phyloP scores from a whole-genome alignment of 2,797 vertebrate genomes.

The Neoniphon sammara region DNA sequence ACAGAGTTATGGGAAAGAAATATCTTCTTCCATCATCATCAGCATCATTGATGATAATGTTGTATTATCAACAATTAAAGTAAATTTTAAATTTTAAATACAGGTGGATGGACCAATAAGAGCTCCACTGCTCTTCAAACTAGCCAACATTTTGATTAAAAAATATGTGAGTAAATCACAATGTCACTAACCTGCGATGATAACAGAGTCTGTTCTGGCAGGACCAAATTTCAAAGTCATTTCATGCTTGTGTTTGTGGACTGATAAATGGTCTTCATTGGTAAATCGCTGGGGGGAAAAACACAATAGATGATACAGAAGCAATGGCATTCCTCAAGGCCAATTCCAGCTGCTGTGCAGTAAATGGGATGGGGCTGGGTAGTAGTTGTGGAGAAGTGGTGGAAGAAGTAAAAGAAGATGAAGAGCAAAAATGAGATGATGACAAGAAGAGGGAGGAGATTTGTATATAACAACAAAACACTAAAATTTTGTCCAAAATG shows the following conservation, averaged over 20 bases:
- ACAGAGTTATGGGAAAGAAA: neutral
- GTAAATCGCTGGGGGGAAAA: constrained; percentile 91
- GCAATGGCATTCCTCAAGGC: neutral
- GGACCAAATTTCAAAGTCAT: constrained; percentile 99
- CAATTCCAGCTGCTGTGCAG: neutral
- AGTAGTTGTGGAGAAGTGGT: too few relatives aligned
- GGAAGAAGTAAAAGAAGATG: too few relatives aligned
- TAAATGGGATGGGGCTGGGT: too few relatives aligned
- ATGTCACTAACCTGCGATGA: constrained; percentile 80
- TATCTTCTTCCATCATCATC: neutral
- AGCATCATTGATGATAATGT: too few relatives aligned
- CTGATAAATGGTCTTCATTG: constrained; percentile 98
- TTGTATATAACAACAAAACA: too few relatives aligned
- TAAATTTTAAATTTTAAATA: neutral
- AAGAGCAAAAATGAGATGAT: too few relatives aligned
- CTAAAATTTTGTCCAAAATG: too few relatives aligned
- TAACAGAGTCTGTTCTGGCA: constrained; percentile 84
- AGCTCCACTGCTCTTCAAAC: neutral
- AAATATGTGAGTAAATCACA: neutral
- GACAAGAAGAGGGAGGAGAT: too few relatives aligned
- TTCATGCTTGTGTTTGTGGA: constrained; percentile 99
- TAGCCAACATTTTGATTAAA: neutral
- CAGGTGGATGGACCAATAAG: neutral
- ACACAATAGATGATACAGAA: constrained; percentile 3
- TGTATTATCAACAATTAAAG: neutral